These are phyloP conservation scores for Sebastes minor DNA, from an alignment of 2,797 vertebrate genomes.

Conservation along the genomic window DNA sequence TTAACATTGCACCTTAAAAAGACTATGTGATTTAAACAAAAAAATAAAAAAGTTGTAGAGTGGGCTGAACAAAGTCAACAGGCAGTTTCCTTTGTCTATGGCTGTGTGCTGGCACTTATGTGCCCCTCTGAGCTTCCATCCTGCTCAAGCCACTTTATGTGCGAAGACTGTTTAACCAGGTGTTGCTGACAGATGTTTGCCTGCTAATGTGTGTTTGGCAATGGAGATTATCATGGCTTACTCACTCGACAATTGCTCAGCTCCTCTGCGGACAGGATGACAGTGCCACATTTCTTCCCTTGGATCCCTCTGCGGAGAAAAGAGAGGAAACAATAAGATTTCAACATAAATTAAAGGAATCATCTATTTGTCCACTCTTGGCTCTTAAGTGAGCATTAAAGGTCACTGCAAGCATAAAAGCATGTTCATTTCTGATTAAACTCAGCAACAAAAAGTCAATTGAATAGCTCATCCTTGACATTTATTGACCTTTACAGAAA, in stretches of 20 bases:
- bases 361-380: not conserved
- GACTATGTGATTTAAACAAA: not conserved
- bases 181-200: conserved; percentile 48
- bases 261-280: conserved; percentile 93
- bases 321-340: conserved; percentile 21
- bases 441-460: not conserved
- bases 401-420: not conserved
- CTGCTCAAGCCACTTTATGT: conserved; percentile 14
- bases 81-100: not conserved
- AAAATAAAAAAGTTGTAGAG: not conserved
- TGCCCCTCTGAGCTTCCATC: not conserved
- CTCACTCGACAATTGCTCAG: conserved; percentile 95
- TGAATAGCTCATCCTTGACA: not conserved
- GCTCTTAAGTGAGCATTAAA: conserved; percentile 3
- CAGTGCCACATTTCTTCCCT: conserved; percentile 92
- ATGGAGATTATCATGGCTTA: conserved; percentile 46
- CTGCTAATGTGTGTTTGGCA: conserved; percentile 38
- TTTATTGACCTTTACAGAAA: not conserved
- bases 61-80: not conserved
- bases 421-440: not conserved
- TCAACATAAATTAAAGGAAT: not conserved
- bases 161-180: conserved; percentile 20
- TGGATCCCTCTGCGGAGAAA: conserved; percentile 85
- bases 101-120: not conserved
- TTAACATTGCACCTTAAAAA: not conserved